phyloP scores from a whole-genome alignment of 2,888 invertebrate species.

The Caenorhabditis sinica region DNA sequence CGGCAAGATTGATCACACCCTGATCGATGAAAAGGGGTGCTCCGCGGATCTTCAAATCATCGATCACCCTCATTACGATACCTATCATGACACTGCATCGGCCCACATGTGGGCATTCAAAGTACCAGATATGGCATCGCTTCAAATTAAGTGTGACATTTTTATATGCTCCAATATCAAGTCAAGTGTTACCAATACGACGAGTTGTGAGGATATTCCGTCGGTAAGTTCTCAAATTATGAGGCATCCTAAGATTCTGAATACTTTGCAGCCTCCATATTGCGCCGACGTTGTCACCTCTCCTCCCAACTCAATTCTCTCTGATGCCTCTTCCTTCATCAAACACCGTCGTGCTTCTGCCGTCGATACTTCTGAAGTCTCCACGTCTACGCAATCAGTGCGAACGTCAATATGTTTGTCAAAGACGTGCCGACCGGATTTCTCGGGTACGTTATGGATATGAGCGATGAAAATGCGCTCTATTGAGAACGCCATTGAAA shows the following conservation, averaged over 20 bases:
- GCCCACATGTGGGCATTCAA: slow-evolving; percentile 84
- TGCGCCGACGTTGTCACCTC: slow-evolving; percentile 83
- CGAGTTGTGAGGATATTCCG: slow-evolving; percentile 79
- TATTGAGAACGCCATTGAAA: no score
- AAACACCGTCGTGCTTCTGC: slow-evolving; percentile 69
- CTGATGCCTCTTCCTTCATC: slow-evolving; percentile 74
- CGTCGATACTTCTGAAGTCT: slow-evolving; percentile 27
- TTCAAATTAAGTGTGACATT: slow-evolving; percentile 80
- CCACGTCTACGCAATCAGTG: slow-evolving; percentile 64
- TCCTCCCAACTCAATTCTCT: slow-evolving; percentile 81
- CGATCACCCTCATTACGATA: slow-evolving; percentile 83
- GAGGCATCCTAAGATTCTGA: no score
- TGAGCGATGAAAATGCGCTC: no score
- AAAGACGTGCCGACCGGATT: slow-evolving; percentile 53
- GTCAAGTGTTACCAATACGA: slow-evolving; percentile 74
- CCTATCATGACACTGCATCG: slow-evolving; percentile 82
- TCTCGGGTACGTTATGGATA: slow-evolving; percentile 39
- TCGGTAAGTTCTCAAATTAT: no score
- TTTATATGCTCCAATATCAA: slow-evolving; percentile 82
- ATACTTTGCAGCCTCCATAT: slow-evolving; percentile 83
- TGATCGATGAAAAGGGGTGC: slow-evolving; percentile 82
- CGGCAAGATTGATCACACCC: slow-evolving; percentile 77
- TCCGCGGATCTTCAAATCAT: slow-evolving; percentile 83
- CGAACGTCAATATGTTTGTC: slow-evolving; percentile 68
- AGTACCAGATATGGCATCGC: slow-evolving; percentile 80